Conservation (phyloP, 2,888 invertebrate genomes). For the Loripinus fragilis region DNA sequence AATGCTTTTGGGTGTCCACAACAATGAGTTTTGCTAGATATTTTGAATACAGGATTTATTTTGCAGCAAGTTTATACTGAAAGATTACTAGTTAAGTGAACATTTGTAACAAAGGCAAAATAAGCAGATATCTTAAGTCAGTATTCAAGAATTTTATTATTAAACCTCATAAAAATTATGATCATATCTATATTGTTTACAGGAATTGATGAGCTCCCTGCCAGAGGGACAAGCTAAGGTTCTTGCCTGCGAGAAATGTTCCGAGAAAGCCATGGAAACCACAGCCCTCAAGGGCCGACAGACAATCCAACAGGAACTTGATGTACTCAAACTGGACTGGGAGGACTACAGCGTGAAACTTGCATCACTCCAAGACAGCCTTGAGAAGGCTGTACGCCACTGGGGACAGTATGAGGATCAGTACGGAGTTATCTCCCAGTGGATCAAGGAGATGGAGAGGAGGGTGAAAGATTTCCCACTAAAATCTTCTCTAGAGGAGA, state of each 20-base stretch:
- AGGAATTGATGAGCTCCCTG: conserved; percentile 86
- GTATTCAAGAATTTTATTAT: too few relatives aligned
- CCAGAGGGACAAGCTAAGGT: conserved; percentile 85
- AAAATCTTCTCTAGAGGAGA: conserved; percentile 91
- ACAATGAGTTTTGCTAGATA: too few relatives aligned
- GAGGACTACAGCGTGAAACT: conserved; percentile 81
- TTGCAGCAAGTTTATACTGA: too few relatives aligned
- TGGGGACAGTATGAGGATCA: conserved; percentile 95
- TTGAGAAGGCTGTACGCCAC: conserved; percentile 89
- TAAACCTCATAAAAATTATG: too few relatives aligned
- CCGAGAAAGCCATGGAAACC: conserved; percentile 84
- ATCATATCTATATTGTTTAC: conserved; percentile 30
- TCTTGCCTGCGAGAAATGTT: conserved; percentile 88
- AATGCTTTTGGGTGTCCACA: too few relatives aligned
- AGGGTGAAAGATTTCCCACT: conserved; percentile 94
- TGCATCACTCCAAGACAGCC: conserved; percentile 89
- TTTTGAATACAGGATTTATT: too few relatives aligned
- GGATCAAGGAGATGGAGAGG: conserved; percentile 93
- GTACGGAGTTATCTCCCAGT: conserved; percentile 91
- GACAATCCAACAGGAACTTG: conserved; percentile 77
- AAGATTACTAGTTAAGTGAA: too few relatives aligned
- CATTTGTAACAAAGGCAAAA: too few relatives aligned
- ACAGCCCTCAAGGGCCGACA: conserved; percentile 85
- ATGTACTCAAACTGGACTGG: conserved; percentile 78
- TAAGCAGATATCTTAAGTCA: too few relatives aligned